Conservation (phyloP, 2,888 invertebrate species). For the Apomyelois bistriatella region DNA sequence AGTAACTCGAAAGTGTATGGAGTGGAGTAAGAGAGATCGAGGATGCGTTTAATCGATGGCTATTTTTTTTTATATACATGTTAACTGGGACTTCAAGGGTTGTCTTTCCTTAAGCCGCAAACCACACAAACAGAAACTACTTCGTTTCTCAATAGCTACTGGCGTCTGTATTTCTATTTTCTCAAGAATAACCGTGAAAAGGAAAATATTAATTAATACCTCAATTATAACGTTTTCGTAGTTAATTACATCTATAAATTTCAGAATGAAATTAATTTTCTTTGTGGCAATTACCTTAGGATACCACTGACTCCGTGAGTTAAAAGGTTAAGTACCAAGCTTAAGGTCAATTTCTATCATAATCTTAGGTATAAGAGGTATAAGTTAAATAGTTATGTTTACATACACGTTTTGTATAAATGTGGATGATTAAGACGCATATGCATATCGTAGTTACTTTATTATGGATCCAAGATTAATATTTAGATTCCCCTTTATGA, state of each 20-base stretch:
- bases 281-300: conserved; percentile 8
- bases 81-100: too few species aligned
- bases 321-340: conserved; percentile 8
- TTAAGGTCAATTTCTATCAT: conserved; percentile 11
- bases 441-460: background rate
- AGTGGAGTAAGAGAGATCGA: too few species aligned
- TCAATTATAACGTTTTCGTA: background rate
- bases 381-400: background rate
- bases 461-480: background rate
- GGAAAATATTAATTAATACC: conserved; percentile 5
- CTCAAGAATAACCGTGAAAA: background rate
- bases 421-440: background rate
- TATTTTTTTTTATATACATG: too few species aligned
- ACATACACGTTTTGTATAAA: conserved; percentile 5
- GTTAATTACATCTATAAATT: conserved; percentile 11
- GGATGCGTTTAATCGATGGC: too few species aligned
- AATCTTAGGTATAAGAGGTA: conserved; percentile 3
- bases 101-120: too few species aligned
- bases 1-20: too few species aligned
- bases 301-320: conserved; percentile 1
- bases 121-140: too few species aligned
- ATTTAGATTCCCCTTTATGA: background rate
- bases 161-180: background rate
- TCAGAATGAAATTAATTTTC: conserved; percentile 6
- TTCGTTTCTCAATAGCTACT: too few species aligned